Base-by-base conservation (phyloP, 2,797 vertebrate species). In the Echeneis naucrates region DNA sequence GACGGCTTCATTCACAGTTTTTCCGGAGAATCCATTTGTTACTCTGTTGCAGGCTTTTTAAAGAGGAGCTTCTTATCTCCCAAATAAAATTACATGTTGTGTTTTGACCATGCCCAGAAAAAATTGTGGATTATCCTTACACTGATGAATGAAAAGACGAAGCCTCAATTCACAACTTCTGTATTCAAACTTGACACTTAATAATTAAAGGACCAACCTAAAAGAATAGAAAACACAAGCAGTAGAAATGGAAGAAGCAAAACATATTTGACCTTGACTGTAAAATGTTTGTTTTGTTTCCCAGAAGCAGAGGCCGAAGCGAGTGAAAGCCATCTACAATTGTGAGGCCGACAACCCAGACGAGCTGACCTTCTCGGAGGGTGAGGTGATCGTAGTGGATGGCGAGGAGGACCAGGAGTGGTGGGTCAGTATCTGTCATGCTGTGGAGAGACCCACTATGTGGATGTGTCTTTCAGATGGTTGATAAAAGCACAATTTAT, bases 321-420 rank as follows among this genome's bases (percentile, higher is more conserved):
- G 97, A 68, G 98, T 99, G 71, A 99, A 98, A 91, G 98, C 98
- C 60, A 95, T 98, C 71, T 99, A 99, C 87, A 98, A 99, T 93
- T 99, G 98, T 42, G 88, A 95, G 42, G 98, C 98, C 0, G 98
- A 99, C 93, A 99, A 99, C 90, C 97, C 97, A 0, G 98, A 99
- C 5, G 98, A 99, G 91, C 91, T 99, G 81, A 99, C 98, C 1
- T 99, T 99, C 93, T 96, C 95, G 0, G 98, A 99, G 89, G 98
- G 98, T 2, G 98, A 99, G 56, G 95, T 99, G 88, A 99, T 99
- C 56, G 91, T 99, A 50, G 98, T 99, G 75, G 98, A 98, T 0
- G 98, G 98, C 35, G 98, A 99, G 87, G 98, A 99, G 91, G 98
- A 99, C 92, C 97, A 98, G 61, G 98, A 99, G 95, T 99, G 98